Conservation (phyloP, 2,113 vertebrate species). For the Anarhynchus alexandrinus region DNA sequence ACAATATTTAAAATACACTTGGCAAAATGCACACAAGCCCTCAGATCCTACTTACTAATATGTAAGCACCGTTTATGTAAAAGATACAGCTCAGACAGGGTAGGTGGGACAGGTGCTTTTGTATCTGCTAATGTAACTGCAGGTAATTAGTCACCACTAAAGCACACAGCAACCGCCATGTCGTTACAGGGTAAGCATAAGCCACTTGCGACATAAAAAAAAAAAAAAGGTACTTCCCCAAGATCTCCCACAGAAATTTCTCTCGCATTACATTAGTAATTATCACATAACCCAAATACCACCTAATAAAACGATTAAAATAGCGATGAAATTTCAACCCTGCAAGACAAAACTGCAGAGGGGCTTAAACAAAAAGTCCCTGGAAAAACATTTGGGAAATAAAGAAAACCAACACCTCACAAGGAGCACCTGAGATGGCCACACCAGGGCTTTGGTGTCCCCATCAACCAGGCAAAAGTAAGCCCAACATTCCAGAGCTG, state of each 20-base stretch:
- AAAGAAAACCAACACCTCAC: not conserved
- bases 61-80: not conserved
- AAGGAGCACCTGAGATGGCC: not conserved
- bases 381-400: not conserved
- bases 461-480: not conserved
- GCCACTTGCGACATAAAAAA: not conserved
- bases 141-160: slow-evolving; percentile 19
- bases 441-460: not conserved
- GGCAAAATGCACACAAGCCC: not conserved
- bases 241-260: not conserved
- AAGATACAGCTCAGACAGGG: not conserved
- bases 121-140: not conserved
- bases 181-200: not conserved
- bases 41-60: not conserved
- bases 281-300: not conserved
- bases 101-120: not conserved
- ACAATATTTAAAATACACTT: not conserved
- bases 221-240: not conserved
- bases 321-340: not conserved
- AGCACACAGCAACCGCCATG: not conserved
- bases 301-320: not conserved
- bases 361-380: not conserved
- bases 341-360: not conserved
- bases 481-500: not conserved
- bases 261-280: not conserved